Percentiles rank a stretch among this genome's conserved stretches.
Evolutionary conservation across 2,113 vertebrate genomes (phyloP).

Genomic region (Ranitomeya imitator): DNA sequence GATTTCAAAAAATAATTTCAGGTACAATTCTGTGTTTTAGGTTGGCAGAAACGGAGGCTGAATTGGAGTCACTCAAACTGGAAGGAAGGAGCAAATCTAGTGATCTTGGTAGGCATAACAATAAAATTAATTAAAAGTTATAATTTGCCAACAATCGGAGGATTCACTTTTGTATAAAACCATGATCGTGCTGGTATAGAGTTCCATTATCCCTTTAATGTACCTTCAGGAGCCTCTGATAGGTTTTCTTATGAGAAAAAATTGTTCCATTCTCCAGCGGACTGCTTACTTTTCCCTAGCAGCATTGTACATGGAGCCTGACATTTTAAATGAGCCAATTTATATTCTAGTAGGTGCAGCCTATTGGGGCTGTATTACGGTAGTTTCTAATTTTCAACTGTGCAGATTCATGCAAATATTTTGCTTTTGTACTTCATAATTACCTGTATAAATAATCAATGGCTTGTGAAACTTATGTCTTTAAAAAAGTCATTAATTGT

Average conservation of each 20-base stretch:
- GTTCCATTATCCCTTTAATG: too few species aligned
- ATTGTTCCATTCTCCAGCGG: too few species aligned
- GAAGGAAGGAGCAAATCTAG: conserved; percentile 69
- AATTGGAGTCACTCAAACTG: conserved; percentile 63
- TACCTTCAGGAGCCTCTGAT: neutral
- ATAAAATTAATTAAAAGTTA: neutral
- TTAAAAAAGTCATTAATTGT: neutral
- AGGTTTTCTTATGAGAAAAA: neutral
- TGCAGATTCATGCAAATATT: neutral
- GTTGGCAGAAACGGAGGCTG: conserved; percentile 63
- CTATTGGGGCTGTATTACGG: neutral
- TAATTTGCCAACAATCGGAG: too few species aligned
- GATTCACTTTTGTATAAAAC: too few species aligned
- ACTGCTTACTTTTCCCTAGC: too few species aligned
- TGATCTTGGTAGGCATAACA: conserved; percentile 70
- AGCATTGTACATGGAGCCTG: too few species aligned
- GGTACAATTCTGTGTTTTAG: conserved; percentile 59
- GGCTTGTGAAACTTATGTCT: neutral
- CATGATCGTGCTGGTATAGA: too few species aligned
- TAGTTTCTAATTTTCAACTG: neutral
- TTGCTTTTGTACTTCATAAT: neutral
- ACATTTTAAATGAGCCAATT: too few species aligned
- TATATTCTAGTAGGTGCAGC: too few species aligned
- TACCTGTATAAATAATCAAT: neutral
- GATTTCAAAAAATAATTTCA: neutral